phyloP scores from a whole-genome alignment of 2,797 vertebrate genomes.

The Schizopygopsis malacanthus region DNA sequence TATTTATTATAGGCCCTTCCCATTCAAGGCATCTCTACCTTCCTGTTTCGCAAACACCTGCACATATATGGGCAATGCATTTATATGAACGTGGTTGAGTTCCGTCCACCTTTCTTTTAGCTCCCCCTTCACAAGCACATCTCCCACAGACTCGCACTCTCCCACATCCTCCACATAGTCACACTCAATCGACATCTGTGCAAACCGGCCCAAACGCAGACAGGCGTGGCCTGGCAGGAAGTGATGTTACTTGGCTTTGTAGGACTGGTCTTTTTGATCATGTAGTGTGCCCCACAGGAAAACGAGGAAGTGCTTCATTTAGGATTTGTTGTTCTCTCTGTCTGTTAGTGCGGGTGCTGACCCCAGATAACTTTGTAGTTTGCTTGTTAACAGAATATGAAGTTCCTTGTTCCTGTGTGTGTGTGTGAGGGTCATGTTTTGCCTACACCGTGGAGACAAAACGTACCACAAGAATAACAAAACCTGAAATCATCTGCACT shows the following conservation, averaged over 20 bases:
- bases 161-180: slow-evolving; percentile 49
- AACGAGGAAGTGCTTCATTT: slow-evolving; percentile 55
- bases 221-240: slow-evolving; percentile 72
- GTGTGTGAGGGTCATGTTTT: slow-evolving; percentile 4
- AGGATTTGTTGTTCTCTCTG: slow-evolving; percentile 45
- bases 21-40: slow-evolving; percentile 62
- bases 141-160: neutral
- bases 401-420: slow-evolving; percentile 35
- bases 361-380: slow-evolving; percentile 42
- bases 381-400: slow-evolving; percentile 33
- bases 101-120: slow-evolving; percentile 63
- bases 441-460: neutral
- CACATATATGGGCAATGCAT: slow-evolving; percentile 75
- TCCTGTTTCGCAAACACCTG: slow-evolving; percentile 71
- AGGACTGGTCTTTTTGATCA: slow-evolving; percentile 66
- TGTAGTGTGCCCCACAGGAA: slow-evolving; percentile 34
- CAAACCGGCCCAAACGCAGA: slow-evolving; percentile 54
- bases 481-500: neutral
- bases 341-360: slow-evolving; percentile 38
- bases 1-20: slow-evolving; percentile 58
- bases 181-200: slow-evolving; percentile 46
- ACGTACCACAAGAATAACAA: slow-evolving; percentile 1
- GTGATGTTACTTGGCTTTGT: slow-evolving; percentile 65
- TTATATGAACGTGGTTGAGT: slow-evolving; percentile 59
- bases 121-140: slow-evolving; percentile 4